These are phyloP conservation scores for Horisme vitalbata DNA, from an alignment of 2,888 invertebrate genomes.

Conservation along the genomic window DNA sequence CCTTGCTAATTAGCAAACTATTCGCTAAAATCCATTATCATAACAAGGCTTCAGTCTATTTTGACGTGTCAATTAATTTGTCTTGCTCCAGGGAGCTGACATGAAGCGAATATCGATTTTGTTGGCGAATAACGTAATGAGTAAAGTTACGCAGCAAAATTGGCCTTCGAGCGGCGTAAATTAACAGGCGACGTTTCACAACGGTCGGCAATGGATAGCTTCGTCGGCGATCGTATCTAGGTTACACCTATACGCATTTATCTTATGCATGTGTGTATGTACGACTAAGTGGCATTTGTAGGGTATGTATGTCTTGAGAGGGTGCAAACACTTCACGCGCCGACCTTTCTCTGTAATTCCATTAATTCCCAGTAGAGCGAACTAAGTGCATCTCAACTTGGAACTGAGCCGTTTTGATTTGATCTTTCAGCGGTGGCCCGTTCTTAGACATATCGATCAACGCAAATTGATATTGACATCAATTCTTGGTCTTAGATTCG, in stretches of 20 bases:
- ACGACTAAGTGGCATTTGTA: too few species aligned
- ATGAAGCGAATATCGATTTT: background rate
- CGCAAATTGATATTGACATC: background rate
- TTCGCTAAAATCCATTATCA: too few species aligned
- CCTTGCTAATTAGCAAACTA: too few species aligned
- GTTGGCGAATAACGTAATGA: background rate
- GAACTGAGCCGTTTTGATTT: background rate
- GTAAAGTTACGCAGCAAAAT: constrained; percentile 8
- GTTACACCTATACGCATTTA: constrained; percentile 8
- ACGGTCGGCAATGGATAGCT: background rate
- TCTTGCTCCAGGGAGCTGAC: background rate
- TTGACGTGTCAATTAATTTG: constrained; percentile 1
- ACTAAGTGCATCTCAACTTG: constrained; percentile 14
- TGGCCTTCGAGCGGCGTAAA: constrained; percentile 3
- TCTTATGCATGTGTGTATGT: background rate
- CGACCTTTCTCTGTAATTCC: constrained; percentile 17
- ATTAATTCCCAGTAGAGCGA: constrained; percentile 7
- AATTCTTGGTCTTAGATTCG: background rate
- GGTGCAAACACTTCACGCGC: constrained; percentile 1
- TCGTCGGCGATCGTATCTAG: constrained; percentile 12
- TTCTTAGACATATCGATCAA: background rate
- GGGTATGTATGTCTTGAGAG: constrained; percentile 6
- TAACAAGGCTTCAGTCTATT: background rate
- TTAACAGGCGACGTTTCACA: constrained; percentile 1
- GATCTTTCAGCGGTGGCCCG: background rate